These are phyloP conservation scores for Miltochrista miniata DNA, from an alignment of 2,888 invertebrate genomes.

Conservation along the genomic window DNA sequence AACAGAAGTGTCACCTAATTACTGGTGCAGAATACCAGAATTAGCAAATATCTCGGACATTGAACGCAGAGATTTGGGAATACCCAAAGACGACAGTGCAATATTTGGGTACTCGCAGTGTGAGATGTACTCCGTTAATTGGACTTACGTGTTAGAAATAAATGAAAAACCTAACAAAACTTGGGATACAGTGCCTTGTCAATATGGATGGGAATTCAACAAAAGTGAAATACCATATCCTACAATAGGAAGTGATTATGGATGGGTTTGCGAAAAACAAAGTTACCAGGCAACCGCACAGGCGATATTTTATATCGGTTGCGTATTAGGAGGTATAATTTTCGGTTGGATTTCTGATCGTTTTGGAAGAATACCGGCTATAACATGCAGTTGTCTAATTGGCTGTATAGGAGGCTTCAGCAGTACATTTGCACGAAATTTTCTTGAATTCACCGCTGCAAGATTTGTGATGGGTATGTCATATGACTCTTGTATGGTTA, in stretches of 20 bases:
- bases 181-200: conserved; percentile 50
- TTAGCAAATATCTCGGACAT: conserved; percentile 47
- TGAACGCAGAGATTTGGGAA: conserved; percentile 46
- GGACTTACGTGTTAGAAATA: conserved; percentile 51
- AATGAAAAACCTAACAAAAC: conserved; percentile 43
- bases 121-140: conserved; percentile 50
- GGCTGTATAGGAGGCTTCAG: conserved; percentile 54
- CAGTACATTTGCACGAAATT: conserved; percentile 52
- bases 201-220: too few species aligned
- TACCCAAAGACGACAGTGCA: conserved; percentile 43
- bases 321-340: too few species aligned
- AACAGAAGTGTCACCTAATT: conserved; percentile 53
- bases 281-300: too few species aligned
- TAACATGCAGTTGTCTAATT: conserved; percentile 47
- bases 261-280: too few species aligned
- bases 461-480: conserved; percentile 63
- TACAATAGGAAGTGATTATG: too few species aligned
- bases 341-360: conserved; percentile 63
- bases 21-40: conserved; percentile 56
- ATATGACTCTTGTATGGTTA: conserved; percentile 62
- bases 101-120: conserved; percentile 59
- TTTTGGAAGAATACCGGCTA: conserved; percentile 58
- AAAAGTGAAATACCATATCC: too few species aligned
- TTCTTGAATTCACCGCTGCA: conserved; percentile 51
- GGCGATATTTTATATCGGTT: too few species aligned